Conservation (phyloP, 2,797 vertebrate species). For the Etheostoma perlongum region DNA sequence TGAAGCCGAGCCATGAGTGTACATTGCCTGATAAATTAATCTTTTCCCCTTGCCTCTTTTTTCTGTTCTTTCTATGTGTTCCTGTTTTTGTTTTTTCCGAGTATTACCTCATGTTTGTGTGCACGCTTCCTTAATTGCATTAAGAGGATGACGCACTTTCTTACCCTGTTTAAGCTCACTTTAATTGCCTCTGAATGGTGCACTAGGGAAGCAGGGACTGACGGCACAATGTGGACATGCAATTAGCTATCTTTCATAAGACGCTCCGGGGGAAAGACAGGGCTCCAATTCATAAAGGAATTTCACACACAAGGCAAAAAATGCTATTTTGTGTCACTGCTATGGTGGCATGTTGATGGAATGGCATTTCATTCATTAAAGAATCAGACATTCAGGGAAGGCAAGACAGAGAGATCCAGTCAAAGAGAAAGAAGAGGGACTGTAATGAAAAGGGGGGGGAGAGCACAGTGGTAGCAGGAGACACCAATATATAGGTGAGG, state of each 20-base stretch:
- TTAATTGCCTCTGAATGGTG: slow-evolving; percentile 89
- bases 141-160: slow-evolving; percentile 89
- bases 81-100: slow-evolving; percentile 68
- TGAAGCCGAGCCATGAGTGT: slow-evolving; percentile 46
- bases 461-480: slow-evolving; percentile 41
- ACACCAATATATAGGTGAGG: slow-evolving; percentile 61
- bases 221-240: slow-evolving; percentile 81
- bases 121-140: slow-evolving; percentile 85
- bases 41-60: slow-evolving; percentile 54
- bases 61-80: slow-evolving; percentile 46
- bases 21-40: slow-evolving; percentile 61
- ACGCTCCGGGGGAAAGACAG: slow-evolving; percentile 64
- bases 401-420: slow-evolving; percentile 69
- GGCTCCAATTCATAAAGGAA: slow-evolving; percentile 79
- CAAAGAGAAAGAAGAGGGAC: slow-evolving; percentile 49
- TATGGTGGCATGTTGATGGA: slow-evolving; percentile 78
- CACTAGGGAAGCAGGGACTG: slow-evolving; percentile 77
- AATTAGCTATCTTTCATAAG: slow-evolving; percentile 85
- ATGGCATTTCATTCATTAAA: slow-evolving; percentile 82
- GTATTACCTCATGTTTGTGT: slow-evolving; percentile 79
- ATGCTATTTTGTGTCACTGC: slow-evolving; percentile 77
- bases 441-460: slow-evolving; percentile 51
- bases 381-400: slow-evolving; percentile 66
- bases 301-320: slow-evolving; percentile 79
- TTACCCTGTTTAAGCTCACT: slow-evolving; percentile 88